Evolutionary conservation across 2,888 invertebrate genomes (phyloP).

Genomic region (Scaptomyza tumidula): DNA sequence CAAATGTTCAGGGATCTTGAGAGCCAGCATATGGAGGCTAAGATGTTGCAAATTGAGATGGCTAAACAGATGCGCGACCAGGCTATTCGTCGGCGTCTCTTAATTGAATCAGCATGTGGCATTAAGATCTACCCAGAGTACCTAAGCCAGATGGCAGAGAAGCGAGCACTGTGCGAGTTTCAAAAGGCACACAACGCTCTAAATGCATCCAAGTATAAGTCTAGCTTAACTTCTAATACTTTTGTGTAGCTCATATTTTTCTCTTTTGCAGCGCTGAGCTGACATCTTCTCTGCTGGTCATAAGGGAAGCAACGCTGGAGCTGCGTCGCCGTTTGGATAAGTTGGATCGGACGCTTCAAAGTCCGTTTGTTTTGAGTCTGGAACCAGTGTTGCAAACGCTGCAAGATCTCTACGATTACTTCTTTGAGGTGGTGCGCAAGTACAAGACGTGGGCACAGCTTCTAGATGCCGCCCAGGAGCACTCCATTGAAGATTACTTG

Average conservation of each 20-base stretch:
- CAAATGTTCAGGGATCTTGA: conserved; percentile 36
- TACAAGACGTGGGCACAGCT: conserved; percentile 72
- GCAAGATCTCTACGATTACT: conserved; percentile 65
- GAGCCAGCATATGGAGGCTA: conserved; percentile 35
- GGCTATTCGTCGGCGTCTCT: conserved; percentile 57
- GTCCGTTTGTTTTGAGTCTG: conserved; percentile 64
- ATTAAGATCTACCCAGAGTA: conserved; percentile 76
- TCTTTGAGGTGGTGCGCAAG: conserved; percentile 58
- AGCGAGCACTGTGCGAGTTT: conserved; percentile 60
- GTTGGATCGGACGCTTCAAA: conserved; percentile 62
- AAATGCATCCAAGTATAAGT: conserved; percentile 69
- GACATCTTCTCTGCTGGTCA: conserved; percentile 32
- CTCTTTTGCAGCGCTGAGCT: conserved; percentile 31
- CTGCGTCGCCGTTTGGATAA: conserved; percentile 48
- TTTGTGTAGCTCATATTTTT: neutral
- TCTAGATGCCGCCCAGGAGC: conserved; percentile 66
- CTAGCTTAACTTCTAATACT: neutral
- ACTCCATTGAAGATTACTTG: conserved; percentile 71
- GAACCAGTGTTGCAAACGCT: conserved; percentile 49
- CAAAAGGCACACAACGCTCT: conserved; percentile 56
- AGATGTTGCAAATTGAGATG: conserved; percentile 38
- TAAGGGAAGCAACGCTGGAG: conserved; percentile 51
- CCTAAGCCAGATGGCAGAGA: conserved; percentile 66
- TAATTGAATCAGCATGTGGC: conserved; percentile 48
- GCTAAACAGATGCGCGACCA: conserved; percentile 59